Evolutionary conservation across 2,888 invertebrate species (phyloP).

Genomic region (Mesoligia furuncula): DNA sequence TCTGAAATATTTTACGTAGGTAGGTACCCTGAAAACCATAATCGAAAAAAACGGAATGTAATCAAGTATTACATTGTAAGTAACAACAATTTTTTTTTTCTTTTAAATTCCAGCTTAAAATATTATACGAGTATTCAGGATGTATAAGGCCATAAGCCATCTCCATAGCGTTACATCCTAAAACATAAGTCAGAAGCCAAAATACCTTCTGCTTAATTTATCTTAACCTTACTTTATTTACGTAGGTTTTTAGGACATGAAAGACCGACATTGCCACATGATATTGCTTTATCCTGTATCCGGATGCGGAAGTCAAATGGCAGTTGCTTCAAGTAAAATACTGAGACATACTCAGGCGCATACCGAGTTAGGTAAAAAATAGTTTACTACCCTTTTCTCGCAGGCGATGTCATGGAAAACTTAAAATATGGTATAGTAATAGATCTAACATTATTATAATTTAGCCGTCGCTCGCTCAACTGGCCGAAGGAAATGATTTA

Average conservation of each 20-base stretch:
- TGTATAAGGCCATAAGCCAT: background rate
- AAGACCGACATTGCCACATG: background rate
- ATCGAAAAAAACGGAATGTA: background rate
- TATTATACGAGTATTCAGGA: background rate
- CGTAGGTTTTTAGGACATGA: conserved; percentile 6
- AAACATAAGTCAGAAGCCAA: conserved; percentile 6
- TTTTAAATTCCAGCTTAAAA: background rate
- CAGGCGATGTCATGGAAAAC: conserved; percentile 8
- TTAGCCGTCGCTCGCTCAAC: conserved; percentile 59
- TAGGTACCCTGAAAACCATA: background rate
- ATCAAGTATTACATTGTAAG: too few relatives aligned
- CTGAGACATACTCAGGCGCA: background rate
- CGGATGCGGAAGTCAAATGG: background rate
- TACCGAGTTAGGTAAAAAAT: background rate
- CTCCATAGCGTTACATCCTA: background rate
- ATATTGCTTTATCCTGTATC: conserved; percentile 15
- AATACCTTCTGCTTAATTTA: conserved; percentile 8
- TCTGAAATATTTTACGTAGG: background rate
- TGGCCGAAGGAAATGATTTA: conserved; percentile 85
- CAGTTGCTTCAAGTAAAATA: background rate
- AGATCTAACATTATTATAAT: conserved; percentile 60
- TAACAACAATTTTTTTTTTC: too few relatives aligned
- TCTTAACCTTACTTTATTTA: background rate
- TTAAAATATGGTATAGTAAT: conserved; percentile 18
- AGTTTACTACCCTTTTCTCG: background rate